Evolutionary conservation across 2,113 vertebrate species (phyloP), one percentile per base, ranked within the genome.

Genomic region (Lycaon pictus): DNA sequence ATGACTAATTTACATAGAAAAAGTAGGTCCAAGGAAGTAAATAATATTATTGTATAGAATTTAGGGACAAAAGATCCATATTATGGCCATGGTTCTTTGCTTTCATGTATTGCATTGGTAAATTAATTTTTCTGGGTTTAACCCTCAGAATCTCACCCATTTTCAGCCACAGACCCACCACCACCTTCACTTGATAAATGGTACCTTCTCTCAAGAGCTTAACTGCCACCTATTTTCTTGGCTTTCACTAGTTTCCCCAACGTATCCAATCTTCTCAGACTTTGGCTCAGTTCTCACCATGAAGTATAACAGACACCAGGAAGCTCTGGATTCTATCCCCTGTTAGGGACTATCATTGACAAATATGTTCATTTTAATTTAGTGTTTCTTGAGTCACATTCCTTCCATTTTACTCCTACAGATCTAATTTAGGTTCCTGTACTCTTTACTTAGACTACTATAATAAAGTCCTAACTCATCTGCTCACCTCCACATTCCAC

Each of bases 41-140:
- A 23, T 6, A 82, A 65, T n/a, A 19, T 7, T 71, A 19, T 7
- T 71, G 1, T 11, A 22, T 32, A 29, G 43, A 22, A 77, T 19
- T 88, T 65, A 65, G 22, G 35, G 8, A 27, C 25, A 35, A 79
- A 65, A 65, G 7, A 43, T n/a, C 2, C 22, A 72, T 63, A n/a
- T 93, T 76, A 60, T 27, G 12, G 5, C 4, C 9, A 53, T 72
- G 5, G 3, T 80, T 82, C 27, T 91, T 76, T 92, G n/a, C 48
- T 95, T 83, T 88, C 15, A 56, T 56, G 32, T 60, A 67, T 93
- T 90, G 13, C 55, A 83, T 92, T 60, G 15, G 37, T 62, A 90
- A 76, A 29, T 65, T 86, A 23, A 92, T 72, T 96, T 79, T 93
- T 25, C 74, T 86, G n/a, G 19, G 35, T 1, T 95, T 92, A 35